phyloP scores from a whole-genome alignment of 2,113 vertebrate genomes.

The Phaethornis superciliosus region DNA sequence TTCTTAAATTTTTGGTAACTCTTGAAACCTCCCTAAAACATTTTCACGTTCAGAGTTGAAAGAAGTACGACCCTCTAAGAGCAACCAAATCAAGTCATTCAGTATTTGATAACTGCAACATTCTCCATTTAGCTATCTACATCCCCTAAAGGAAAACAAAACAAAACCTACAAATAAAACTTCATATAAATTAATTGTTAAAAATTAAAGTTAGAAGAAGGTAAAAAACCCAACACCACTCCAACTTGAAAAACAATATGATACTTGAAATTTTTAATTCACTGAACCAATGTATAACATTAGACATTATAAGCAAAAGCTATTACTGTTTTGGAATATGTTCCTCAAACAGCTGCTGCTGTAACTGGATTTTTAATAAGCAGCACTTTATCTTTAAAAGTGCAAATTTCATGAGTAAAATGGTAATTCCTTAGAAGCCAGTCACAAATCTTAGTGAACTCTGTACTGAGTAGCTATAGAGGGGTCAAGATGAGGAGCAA shows the following conservation, averaged over 20 bases:
- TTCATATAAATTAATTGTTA: not conserved
- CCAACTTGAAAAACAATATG: not conserved
- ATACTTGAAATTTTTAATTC: not conserved
- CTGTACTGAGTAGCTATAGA: not conserved
- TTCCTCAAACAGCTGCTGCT: not conserved
- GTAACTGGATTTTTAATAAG: not conserved
- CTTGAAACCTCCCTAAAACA: not conserved
- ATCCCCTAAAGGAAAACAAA: not conserved
- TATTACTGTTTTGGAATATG: not conserved
- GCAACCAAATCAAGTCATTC: not conserved
- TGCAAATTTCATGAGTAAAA: not conserved
- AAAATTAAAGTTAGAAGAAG: not conserved
- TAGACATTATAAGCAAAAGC: not conserved
- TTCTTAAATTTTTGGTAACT: not conserved
- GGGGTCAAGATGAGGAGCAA: not conserved
- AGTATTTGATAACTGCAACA: not conserved
- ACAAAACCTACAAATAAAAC: too few species aligned
- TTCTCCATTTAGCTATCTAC: not conserved
- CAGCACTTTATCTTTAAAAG: not conserved
- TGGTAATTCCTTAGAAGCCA: not conserved
- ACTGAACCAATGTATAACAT: not conserved
- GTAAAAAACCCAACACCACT: not conserved
- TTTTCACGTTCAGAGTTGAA: not conserved
- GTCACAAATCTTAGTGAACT: not conserved
- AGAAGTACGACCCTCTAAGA: not conserved